These are phyloP conservation scores for Porites rus DNA, from an alignment of 92 coral and sea anemone genomes.

Conservation along the genomic window DNA sequence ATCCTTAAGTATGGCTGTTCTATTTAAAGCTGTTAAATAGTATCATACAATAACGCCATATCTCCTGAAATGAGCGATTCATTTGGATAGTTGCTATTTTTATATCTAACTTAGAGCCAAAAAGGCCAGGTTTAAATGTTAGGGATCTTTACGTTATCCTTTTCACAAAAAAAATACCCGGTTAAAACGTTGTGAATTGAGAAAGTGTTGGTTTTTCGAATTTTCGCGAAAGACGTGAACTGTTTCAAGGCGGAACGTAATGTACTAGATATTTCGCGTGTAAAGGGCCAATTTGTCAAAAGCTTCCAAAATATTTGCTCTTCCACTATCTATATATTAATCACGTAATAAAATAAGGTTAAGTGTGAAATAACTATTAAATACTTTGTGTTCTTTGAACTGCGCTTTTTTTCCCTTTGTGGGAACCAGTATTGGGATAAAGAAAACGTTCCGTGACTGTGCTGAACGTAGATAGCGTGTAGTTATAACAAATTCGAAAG, in stretches of 20 bases:
- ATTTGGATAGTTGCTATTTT: too few species aligned
- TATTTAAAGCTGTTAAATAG: background rate
- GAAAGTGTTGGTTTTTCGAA: too few species aligned
- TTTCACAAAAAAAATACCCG: too few species aligned
- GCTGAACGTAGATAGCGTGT: background rate
- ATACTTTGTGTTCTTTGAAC: too few species aligned
- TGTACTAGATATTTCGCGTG: background rate
- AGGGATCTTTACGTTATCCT: too few species aligned
- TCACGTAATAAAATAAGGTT: background rate
- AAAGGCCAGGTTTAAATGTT: too few species aligned
- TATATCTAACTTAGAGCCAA: too few species aligned
- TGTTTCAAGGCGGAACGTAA: background rate
- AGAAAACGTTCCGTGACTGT: background rate
- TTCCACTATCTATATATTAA: background rate
- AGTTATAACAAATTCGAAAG: background rate
- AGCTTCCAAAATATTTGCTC: slow-evolving; percentile 8
- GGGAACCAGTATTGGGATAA: background rate
- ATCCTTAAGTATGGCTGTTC: background rate
- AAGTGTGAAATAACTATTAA: background rate
- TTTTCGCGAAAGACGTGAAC: background rate
- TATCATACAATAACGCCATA: too few species aligned
- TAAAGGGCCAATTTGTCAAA: background rate
- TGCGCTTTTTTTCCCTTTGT: background rate
- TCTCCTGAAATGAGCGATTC: background rate
- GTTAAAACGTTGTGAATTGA: too few species aligned